A percentile compares a stretch with the other conserved stretches of the same genome.
Evolutionary conservation across 2,113 vertebrate genomes (phyloP).

Genomic region (Sphaerodactylus townsendi): DNA sequence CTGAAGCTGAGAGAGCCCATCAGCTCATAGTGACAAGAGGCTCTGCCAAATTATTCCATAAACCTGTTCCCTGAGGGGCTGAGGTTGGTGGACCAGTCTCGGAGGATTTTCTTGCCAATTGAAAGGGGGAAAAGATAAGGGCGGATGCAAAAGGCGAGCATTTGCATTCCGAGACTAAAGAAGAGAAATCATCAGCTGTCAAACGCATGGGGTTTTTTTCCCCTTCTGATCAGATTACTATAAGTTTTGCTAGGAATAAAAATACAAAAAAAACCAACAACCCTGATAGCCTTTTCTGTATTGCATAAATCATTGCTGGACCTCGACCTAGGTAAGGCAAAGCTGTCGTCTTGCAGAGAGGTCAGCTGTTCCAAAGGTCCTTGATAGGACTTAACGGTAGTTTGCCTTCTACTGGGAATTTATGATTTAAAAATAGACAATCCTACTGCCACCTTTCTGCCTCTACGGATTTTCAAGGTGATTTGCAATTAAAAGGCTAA

Average conservation of each 20-base stretch:
- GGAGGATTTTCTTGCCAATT: neutral
- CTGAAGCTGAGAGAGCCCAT: conserved; percentile 11
- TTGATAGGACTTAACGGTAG: neutral
- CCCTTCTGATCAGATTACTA: neutral
- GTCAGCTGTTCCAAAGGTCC: neutral
- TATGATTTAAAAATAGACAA: no score
- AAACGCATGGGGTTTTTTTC: neutral
- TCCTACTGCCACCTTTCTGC: neutral
- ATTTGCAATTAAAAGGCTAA: no score
- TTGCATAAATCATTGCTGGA: neutral
- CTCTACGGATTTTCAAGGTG: no score
- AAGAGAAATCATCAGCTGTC: neutral
- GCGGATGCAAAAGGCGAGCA: neutral
- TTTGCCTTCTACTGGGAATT: neutral
- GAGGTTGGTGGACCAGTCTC: neutral
- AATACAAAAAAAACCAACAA: no score
- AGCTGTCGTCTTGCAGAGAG: no score
- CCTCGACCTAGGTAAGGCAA: neutral
- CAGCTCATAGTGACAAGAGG: neutral
- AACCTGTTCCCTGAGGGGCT: neutral
- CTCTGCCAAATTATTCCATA: neutral
- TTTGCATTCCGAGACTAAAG: neutral
- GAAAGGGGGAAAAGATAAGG: neutral
- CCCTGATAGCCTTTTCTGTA: neutral
- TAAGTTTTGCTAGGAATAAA: neutral